Evolutionary conservation across 2,113 vertebrate genomes (phyloP).

Genomic region (Grammomys dolichurus): DNA sequence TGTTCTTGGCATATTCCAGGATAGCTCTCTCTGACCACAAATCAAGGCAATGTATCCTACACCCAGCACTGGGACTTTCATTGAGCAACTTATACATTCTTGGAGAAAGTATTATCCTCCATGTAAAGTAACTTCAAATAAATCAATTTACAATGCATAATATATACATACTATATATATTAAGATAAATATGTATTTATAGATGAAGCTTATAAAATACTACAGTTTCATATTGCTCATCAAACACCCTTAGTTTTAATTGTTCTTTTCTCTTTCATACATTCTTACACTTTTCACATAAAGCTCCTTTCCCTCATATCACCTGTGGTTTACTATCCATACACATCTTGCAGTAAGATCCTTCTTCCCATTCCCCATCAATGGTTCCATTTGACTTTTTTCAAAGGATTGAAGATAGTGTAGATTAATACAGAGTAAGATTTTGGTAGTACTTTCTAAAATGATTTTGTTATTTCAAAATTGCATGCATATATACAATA

Average conservation of each 20-base stretch:
- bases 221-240: neutral
- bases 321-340: neutral
- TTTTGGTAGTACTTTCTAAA: neutral
- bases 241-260: neutral
- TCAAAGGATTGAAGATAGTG: neutral
- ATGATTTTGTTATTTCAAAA: neutral
- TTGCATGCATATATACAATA: neutral
- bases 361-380: neutral
- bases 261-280: neutral
- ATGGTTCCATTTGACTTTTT: neutral
- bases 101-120: neutral
- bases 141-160: neutral
- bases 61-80: neutral
- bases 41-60: neutral
- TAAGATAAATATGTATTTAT: neutral
- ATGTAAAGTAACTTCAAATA: neutral
- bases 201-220: neutral
- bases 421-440: neutral
- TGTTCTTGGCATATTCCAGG: neutral
- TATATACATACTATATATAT: neutral
- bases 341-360: neutral
- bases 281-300: neutral
- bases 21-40: neutral
- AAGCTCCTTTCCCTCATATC: too few relatives aligned
- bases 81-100: neutral